Base-by-base conservation (phyloP, 2,797 vertebrate genomes). In the Triplophysa bombifrons region DNA sequence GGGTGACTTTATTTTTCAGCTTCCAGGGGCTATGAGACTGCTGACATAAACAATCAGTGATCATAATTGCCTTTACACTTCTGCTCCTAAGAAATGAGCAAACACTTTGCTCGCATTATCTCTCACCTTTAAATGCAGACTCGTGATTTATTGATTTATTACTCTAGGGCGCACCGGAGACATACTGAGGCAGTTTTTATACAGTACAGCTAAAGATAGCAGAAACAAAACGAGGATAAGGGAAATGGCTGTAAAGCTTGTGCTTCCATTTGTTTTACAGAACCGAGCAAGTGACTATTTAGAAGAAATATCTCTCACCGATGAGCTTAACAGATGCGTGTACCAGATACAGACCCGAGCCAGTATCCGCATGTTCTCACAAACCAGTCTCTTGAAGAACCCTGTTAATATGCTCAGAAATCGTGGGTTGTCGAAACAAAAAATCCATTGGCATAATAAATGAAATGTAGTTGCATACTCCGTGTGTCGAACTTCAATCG, bases 91-190 rank as follows among this genome's bases (percentile, higher is more conserved):
- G 11, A 30, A 30, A 67, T 44, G 10, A 46, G n/a, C 13, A 61
- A 77, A 48, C 46, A 7, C 25, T 61, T 58, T 50, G 27, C 66
- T 38, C 20, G 27, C 55, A 70, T 19, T 46, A 61, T 70, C 34
- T 66, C 20, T 27, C 50, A 56, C 20, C 56, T 70, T 61, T 70
- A 61, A 70, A 70, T 60, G 44, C 66, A 78, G 27, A 69, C 20
- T 25, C 20, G 55, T 9, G 56, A 61, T 77, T 4, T 77, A 51
- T 22, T 61, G 66, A 70, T 61, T 19, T n/a, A 60, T 70, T 50
- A 44, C 58, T n/a, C 38, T 51, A 4, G 66, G 53, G 56, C 30
- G 34, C 76, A 78, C 48, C 44, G 44, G 25, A 64, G 67, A 72
- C 34, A 46, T 17, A 63, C 61, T 38, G 14, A 27, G 51, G 20